A percentile compares a stretch with the other conserved stretches of the same genome.
These are phyloP conservation scores for Leucophenga maculata DNA, from an alignment of 2,888 invertebrate genomes.

Conservation along the genomic window DNA sequence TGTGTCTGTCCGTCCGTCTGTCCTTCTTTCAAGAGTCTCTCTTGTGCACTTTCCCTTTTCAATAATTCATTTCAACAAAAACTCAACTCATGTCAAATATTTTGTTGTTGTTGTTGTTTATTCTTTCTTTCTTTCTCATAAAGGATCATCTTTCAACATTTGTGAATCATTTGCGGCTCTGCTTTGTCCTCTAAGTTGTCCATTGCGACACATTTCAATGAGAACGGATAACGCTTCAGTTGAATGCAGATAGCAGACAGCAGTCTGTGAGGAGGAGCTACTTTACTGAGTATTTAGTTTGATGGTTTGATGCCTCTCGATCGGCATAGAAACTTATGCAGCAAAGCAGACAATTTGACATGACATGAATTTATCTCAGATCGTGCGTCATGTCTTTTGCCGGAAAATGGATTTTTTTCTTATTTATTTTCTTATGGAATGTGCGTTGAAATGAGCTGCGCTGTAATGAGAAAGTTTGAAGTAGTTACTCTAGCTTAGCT, in stretches of 20 bases:
- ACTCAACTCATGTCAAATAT: constrained; percentile 22
- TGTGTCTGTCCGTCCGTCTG: constrained; percentile 56
- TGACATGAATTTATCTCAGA: constrained; percentile 49
- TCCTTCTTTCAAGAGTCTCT: constrained; percentile 39
- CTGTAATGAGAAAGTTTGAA: no score
- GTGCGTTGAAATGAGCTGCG: no score
- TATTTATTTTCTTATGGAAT: no score
- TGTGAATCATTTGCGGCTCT: constrained; percentile 28
- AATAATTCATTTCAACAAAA: constrained; percentile 57
- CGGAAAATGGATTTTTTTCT: no score
- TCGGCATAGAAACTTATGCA: not conserved
- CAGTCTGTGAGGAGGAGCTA: no score
- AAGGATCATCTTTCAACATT: constrained; percentile 50
- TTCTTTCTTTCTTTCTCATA: not conserved
- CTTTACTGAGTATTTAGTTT: no score
- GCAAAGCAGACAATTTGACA: constrained; percentile 16
- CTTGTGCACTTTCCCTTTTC: constrained; percentile 53
- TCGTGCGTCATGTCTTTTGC: constrained; percentile 43
- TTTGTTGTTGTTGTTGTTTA: constrained; percentile 44
- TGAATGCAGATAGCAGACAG: not conserved
- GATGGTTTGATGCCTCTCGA: not conserved
- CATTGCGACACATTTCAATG: constrained; percentile 7
- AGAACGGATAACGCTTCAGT: not conserved
- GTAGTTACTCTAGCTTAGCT: no score
- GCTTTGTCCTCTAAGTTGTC: constrained; percentile 17